These are phyloP conservation scores for Oenanthe melanoleuca DNA, from an alignment of 2,113 vertebrate species.

Conservation along the genomic window DNA sequence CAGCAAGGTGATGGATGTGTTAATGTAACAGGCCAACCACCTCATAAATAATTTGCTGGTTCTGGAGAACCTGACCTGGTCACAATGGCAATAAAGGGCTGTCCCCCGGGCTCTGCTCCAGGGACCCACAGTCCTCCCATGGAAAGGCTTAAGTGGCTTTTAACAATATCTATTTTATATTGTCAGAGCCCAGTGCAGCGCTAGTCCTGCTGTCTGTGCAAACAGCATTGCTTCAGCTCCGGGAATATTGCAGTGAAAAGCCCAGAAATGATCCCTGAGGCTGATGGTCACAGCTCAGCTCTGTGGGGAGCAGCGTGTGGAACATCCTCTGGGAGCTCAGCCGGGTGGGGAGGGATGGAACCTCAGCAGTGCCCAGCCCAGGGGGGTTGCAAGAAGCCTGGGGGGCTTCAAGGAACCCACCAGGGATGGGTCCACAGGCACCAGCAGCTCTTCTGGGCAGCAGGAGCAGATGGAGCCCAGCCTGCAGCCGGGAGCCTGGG, in stretches of 20 bases:
- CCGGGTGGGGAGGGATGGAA: not conserved
- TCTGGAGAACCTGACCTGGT: conserved; percentile 53
- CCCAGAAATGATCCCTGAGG: accelerated
- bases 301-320: not conserved
- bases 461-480: not conserved
- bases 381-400: not conserved
- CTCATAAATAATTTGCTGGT: conserved; percentile 46
- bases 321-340: accelerated
- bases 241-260: not conserved
- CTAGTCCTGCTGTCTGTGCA: not conserved
- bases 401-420: not conserved
- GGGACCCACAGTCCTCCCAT: not conserved
- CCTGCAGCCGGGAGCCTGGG: not conserved
- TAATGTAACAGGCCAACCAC: conserved; percentile 29
- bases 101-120: conserved; percentile 41
- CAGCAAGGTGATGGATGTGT: conserved; percentile 30
- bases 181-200: not conserved
- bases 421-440: accelerated
- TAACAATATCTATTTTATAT: conserved; percentile 24
- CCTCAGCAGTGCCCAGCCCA: accelerated
- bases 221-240: not conserved
- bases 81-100: conserved; percentile 8
- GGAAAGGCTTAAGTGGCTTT: conserved; percentile 31
- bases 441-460: accelerated
- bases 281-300: accelerated